Conservation (phyloP, 2,797 vertebrate genomes). For the Bovichtus variegatus region DNA sequence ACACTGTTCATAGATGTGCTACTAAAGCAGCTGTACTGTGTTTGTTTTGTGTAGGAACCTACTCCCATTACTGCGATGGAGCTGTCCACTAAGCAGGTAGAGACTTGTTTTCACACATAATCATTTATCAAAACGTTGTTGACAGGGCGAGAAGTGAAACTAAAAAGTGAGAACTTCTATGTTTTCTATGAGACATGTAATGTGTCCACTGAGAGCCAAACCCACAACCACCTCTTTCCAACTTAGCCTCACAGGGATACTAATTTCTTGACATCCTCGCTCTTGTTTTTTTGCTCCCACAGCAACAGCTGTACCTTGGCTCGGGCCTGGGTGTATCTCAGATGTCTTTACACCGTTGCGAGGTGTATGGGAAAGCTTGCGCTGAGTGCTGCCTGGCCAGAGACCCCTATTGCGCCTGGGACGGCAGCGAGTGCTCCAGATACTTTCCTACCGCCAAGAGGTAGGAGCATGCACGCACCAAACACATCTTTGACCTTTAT, state of each 20-base stretch:
- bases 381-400: slow-evolving; percentile 97
- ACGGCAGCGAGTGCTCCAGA: slow-evolving; percentile 95
- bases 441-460: slow-evolving; percentile 98
- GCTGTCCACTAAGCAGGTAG: slow-evolving; percentile 97
- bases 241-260: slow-evolving; percentile 25
- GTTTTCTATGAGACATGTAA: no score
- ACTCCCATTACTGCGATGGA: slow-evolving; percentile 95
- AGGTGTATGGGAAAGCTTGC: slow-evolving; percentile 97
- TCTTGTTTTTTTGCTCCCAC: slow-evolving; percentile 69
- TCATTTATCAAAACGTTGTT: slow-evolving; percentile 32
- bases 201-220: slow-evolving; percentile 39
- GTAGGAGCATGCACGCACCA: slow-evolving; percentile 76
- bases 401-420: slow-evolving; percentile 99
- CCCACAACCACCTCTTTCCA: slow-evolving; percentile 29
- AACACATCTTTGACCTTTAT: slow-evolving; percentile 52
- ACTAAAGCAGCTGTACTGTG: slow-evolving; percentile 34
- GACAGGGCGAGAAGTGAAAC: slow-evolving; percentile 32
- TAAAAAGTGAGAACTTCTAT: not conserved
- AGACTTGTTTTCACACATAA: slow-evolving; percentile 26
- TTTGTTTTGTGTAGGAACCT: slow-evolving; percentile 88
- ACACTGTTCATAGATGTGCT: not conserved
- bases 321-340: slow-evolving; percentile 93
- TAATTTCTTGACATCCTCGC: slow-evolving; percentile 40
- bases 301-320: slow-evolving; percentile 98
- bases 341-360: slow-evolving; percentile 97